Evolutionary conservation across 2,888 invertebrate genomes (phyloP).

Genomic region (Belgica antarctica): DNA sequence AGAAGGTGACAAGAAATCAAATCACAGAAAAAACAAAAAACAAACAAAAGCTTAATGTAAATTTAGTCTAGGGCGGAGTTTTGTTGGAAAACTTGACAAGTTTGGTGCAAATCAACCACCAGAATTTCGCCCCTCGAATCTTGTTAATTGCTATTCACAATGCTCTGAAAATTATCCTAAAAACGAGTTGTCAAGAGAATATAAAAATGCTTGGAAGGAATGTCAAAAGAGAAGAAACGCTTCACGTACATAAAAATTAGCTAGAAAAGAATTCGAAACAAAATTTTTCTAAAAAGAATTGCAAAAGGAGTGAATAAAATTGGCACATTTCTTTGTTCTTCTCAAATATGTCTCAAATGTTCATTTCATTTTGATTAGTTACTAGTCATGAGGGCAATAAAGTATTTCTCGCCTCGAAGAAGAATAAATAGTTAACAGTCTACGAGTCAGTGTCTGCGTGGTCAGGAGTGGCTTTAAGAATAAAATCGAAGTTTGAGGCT

Average conservation of each 20-base stretch:
- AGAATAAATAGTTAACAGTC: constrained; percentile 29
- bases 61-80: background rate
- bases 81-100: background rate
- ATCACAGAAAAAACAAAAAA: constrained; percentile 5
- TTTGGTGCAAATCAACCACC: too few relatives aligned
- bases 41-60: background rate
- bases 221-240: constrained; percentile 9
- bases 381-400: constrained; percentile 5
- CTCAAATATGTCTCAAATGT: background rate
- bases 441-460: constrained; percentile 1
- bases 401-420: background rate
- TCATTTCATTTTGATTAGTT: constrained; percentile 18
- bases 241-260: constrained; percentile 18
- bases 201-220: constrained; percentile 11
- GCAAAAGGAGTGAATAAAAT: constrained; percentile 1
- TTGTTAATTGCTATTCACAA: too few relatives aligned
- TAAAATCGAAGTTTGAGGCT: too few relatives aligned
- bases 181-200: background rate
- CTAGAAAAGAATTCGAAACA: background rate
- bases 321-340: constrained; percentile 20
- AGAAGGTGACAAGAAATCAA: background rate
- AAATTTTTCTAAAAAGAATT: background rate
- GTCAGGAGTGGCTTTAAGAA: too few relatives aligned
- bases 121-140: too few relatives aligned
- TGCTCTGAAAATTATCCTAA: too few relatives aligned